Conservation (phyloP, 2,113 vertebrate genomes). For the Cyanoramphus novaezelandiae region DNA sequence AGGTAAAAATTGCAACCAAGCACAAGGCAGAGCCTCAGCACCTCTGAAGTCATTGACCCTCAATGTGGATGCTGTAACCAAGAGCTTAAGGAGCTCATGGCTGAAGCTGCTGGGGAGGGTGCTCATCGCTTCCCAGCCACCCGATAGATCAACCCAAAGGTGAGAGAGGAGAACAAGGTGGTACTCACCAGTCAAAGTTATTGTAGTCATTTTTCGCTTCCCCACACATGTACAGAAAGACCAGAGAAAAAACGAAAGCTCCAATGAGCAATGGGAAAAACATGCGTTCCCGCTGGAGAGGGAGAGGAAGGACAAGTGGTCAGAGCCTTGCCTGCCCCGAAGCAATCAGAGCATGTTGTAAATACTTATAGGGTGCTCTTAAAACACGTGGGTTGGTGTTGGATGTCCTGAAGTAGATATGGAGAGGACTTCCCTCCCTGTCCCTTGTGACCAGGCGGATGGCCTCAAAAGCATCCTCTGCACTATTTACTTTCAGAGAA, state of each 20-base stretch:
- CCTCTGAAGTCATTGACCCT: not conserved
- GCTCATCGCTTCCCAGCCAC: not conserved
- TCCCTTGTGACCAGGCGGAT: not conserved
- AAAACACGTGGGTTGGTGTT: not conserved
- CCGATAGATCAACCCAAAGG: not conserved
- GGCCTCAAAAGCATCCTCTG: not conserved
- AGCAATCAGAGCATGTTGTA: not conserved
- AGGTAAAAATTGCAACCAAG: not conserved
- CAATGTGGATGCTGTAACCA: not conserved
- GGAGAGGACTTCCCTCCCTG: not conserved
- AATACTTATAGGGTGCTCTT: not conserved
- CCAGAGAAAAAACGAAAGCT: constrained; percentile 82
- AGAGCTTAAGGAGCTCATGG: not conserved
- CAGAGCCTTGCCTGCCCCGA: not conserved
- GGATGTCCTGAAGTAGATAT: not conserved
- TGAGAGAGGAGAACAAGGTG: not conserved
- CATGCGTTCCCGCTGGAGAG: constrained; percentile 72
- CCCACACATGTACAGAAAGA: constrained; percentile 88
- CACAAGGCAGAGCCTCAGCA: not conserved
- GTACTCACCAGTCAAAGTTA: constrained; percentile 90
- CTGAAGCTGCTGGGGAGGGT: not conserved
- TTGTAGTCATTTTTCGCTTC: constrained; percentile 91
- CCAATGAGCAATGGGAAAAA: constrained; percentile 80
- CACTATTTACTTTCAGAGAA: not conserved
- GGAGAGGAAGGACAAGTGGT: constrained; percentile 21